These are phyloP conservation scores for Vulpes vulpes DNA, from an alignment of 2,113 vertebrate genomes.

Conservation along the genomic window DNA sequence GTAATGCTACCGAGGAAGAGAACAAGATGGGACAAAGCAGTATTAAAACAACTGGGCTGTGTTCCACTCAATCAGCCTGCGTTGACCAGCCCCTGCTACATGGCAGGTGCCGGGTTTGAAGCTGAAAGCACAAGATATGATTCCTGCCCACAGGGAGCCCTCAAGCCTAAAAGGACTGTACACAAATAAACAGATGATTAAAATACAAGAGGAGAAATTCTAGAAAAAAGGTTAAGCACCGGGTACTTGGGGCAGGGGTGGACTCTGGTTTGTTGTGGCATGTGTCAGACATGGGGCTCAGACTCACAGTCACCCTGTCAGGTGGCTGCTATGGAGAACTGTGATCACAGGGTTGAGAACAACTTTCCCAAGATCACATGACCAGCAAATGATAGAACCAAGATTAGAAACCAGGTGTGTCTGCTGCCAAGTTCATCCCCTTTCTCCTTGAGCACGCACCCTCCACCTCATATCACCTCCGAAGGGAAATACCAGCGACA, in stretches of 20 bases:
- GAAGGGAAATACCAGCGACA: background rate
- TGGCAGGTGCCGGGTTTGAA: background rate
- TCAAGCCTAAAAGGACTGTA: background rate
- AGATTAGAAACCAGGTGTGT: background rate
- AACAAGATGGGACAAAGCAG: background rate
- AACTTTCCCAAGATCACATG: background rate
- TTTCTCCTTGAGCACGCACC: background rate
- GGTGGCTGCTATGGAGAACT: background rate
- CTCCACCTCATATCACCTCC: background rate
- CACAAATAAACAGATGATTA: background rate
- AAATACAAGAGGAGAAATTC: background rate
- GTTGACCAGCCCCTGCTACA: background rate
- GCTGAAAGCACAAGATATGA: background rate
- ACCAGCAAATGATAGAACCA: background rate
- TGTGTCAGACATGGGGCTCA: background rate
- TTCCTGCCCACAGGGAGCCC: background rate
- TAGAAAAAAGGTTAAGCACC: background rate
- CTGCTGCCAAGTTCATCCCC: background rate
- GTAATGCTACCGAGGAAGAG: background rate
- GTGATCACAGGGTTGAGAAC: background rate
- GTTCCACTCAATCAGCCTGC: background rate
- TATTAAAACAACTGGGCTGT: accelerated
- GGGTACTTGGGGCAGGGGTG: accelerated
- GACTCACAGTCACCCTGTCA: background rate
- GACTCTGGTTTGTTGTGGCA: too few relatives aligned